Evolutionary conservation across 2,888 invertebrate species (phyloP).

Genomic region (Abscondita cerata): DNA sequence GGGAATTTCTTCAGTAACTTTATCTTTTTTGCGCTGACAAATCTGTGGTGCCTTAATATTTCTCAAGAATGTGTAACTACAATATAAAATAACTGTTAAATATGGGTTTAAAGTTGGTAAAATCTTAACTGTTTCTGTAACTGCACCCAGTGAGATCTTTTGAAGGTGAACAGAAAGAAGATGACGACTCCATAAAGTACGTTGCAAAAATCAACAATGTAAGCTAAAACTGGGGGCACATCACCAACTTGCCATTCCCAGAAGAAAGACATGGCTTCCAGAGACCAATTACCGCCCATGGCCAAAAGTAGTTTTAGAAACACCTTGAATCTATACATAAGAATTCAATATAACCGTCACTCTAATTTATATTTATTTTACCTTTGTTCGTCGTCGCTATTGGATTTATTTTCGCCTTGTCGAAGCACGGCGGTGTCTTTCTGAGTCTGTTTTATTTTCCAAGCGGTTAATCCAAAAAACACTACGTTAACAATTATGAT

Average conservation of each 20-base stretch:
- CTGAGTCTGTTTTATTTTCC: not conserved
- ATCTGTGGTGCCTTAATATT: not conserved
- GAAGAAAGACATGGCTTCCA: not conserved
- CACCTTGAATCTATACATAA: constrained; percentile 1
- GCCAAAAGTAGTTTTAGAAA: not conserved
- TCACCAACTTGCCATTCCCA: constrained; percentile 4
- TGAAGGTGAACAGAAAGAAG: constrained; percentile 4
- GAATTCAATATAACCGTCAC: too few relatives aligned
- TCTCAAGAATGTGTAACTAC: not conserved
- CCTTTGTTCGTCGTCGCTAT: not conserved
- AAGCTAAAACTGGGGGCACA: not conserved
- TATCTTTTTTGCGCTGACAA: too few relatives aligned
- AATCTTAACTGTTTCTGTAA: not conserved
- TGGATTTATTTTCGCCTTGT: not conserved
- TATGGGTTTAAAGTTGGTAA: not conserved
- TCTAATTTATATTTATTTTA: too few relatives aligned
- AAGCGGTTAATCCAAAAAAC: not conserved
- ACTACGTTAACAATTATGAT: not conserved
- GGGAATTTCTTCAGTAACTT: too few relatives aligned
- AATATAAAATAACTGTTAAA: not conserved
- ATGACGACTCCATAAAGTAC: constrained; percentile 4
- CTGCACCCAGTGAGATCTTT: not conserved
- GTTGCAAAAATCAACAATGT: not conserved
- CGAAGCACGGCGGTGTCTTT: not conserved
- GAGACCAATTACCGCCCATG: constrained; percentile 6